A percentile compares a stretch with the other conserved stretches of the same genome.
Evolutionary conservation across 1,140 invertebrate genomes (phyloP).

Genomic region (Platorchestia sp.): DNA sequence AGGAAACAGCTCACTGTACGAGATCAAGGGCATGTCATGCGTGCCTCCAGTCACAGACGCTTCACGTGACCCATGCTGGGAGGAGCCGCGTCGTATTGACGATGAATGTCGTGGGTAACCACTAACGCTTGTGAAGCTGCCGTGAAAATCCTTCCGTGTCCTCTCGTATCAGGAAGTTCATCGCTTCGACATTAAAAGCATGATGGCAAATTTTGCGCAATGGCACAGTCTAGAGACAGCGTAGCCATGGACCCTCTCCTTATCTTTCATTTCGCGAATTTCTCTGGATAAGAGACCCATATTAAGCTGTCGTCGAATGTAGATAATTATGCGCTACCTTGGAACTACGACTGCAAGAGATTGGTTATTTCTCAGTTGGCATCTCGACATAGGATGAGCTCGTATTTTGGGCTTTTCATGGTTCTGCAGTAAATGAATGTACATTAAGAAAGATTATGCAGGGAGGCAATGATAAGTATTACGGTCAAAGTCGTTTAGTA

Average conservation of each 20-base stretch:
- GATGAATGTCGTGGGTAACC: background rate
- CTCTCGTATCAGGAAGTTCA: background rate
- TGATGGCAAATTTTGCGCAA: background rate
- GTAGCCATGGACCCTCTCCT: background rate
- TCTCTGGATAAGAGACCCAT: background rate
- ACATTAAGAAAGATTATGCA: too few relatives aligned
- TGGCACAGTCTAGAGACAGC: background rate
- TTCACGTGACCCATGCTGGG: background rate
- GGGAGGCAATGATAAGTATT: background rate
- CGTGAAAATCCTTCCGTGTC: constrained; percentile 16
- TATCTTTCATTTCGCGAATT: background rate
- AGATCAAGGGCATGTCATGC: background rate
- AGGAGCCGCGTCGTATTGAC: background rate
- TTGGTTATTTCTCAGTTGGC: background rate
- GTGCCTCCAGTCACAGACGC: background rate
- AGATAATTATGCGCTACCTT: background rate
- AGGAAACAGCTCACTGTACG: background rate
- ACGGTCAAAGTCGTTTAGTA: background rate
- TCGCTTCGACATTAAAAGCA: background rate
- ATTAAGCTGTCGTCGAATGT: background rate
- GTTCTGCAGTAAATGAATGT: too few relatives aligned
- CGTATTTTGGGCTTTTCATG: too few relatives aligned
- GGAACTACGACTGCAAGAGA: background rate
- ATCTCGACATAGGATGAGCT: background rate
- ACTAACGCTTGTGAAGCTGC: background rate